These are phyloP conservation scores for Drepana falcataria DNA, from an alignment of 2,888 invertebrate species.

Conservation along the genomic window DNA sequence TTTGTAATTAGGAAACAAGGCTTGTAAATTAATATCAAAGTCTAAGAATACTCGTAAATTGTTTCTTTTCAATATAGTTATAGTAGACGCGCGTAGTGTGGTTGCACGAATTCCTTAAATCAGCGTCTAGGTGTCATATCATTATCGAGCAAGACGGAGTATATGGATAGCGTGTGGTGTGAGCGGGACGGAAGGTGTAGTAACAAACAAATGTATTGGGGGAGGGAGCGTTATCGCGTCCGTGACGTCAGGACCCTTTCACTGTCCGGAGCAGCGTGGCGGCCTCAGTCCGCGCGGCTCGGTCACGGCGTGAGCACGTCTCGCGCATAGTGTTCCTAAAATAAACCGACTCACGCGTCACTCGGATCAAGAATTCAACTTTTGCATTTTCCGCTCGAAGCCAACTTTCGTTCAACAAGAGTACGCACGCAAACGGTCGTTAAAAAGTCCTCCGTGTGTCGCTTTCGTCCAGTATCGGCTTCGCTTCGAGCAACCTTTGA, in stretches of 20 bases:
- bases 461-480: conserved; percentile 19
- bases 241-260: conserved; percentile 80
- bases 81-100: conserved; percentile 29
- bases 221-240: conserved; percentile 65
- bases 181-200: conserved; percentile 52
- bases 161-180: conserved; percentile 28
- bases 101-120: conserved; percentile 40
- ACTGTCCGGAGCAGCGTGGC: conserved; percentile 62
- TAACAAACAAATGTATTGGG: conserved; percentile 57
- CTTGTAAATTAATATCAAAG: no score
- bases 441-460: conserved; percentile 54
- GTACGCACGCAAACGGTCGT: conserved; percentile 55
- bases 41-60: no score
- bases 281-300: conserved; percentile 73
- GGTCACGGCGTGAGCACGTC: conserved; percentile 70
- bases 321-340: conserved; percentile 63
- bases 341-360: conserved; percentile 52
- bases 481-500: conserved; percentile 5
- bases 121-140: conserved; percentile 45
- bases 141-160: conserved; percentile 51
- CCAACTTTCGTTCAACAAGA: conserved; percentile 34
- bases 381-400: conserved; percentile 32
- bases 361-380: conserved; percentile 30
- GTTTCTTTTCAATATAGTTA: conserved; percentile 27
- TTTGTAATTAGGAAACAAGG: no score